Evolutionary conservation across 2,797 vertebrate species (phyloP).

Genomic region (Anisognathus igniventris): DNA sequence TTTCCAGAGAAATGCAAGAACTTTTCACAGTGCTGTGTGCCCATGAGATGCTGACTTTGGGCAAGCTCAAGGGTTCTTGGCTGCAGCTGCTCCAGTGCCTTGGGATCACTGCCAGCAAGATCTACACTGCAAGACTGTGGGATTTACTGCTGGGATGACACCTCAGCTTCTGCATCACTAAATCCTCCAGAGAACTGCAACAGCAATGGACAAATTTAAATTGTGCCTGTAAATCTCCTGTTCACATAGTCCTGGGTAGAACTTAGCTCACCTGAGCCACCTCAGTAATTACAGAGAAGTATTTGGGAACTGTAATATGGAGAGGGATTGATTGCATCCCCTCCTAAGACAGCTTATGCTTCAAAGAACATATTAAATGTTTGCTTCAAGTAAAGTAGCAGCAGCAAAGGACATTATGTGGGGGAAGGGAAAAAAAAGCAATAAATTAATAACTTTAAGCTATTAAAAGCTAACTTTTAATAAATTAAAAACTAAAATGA

Average conservation of each 20-base stretch:
- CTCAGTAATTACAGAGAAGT: neutral
- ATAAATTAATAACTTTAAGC: neutral
- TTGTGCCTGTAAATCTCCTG: constrained; percentile 54
- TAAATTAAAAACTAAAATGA: neutral
- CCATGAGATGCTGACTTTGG: neutral
- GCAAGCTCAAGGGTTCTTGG: neutral
- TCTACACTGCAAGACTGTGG: neutral
- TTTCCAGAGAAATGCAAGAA: neutral
- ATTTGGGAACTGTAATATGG: neutral
- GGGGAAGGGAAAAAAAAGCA: neutral
- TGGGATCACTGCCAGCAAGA: constrained; percentile 3
- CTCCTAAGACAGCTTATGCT: neutral
- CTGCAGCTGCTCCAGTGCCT: constrained; percentile 61
- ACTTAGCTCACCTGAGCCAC: neutral
- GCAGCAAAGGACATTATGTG: neutral
- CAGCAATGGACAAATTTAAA: constrained; percentile 56
- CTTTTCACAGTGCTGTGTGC: neutral
- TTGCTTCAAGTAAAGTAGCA: neutral
- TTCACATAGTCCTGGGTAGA: neutral
- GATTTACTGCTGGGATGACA: constrained; percentile 72
- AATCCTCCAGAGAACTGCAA: constrained; percentile 69
- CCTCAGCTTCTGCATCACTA: constrained; percentile 60
- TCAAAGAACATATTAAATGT: neutral
- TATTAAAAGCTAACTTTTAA: neutral
- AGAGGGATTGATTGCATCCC: neutral